Evolutionary conservation across 1,140 invertebrate genomes (phyloP).

Genomic region (Pseudomyrmex dendroicus): DNA sequence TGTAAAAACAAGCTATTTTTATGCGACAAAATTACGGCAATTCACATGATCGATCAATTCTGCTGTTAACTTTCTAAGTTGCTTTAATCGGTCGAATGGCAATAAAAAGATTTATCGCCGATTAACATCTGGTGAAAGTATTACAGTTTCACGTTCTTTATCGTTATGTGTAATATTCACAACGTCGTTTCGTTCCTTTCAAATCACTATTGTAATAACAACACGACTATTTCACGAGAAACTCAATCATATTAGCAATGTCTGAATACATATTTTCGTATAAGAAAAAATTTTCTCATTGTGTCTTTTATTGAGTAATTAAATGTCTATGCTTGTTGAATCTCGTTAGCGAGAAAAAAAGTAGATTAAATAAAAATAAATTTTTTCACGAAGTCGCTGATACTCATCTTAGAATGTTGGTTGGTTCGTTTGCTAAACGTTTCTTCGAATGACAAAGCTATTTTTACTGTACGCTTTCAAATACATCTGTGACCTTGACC

Average conservation of each 20-base stretch:
- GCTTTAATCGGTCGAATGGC: conserved; percentile 33
- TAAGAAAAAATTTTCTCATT: neutral
- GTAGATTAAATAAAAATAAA: neutral
- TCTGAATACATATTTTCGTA: neutral
- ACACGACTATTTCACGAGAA: neutral
- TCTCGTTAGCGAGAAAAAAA: neutral
- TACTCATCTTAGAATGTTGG: neutral
- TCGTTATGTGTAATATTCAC: neutral
- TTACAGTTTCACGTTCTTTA: neutral
- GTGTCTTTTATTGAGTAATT: neutral
- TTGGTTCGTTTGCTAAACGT: neutral
- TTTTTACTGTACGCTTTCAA: neutral
- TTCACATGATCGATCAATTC: conserved; percentile 19
- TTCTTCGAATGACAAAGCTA: neutral
- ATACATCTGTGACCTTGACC: neutral
- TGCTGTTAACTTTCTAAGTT: conserved; percentile 53
- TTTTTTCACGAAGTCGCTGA: neutral
- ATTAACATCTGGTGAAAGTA: conserved; percentile 51
- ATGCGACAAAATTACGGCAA: conserved; percentile 5
- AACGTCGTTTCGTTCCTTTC: neutral
- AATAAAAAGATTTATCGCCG: conserved; percentile 12
- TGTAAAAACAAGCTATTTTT: conserved; percentile 22
- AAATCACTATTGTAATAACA: conserved; percentile 19
- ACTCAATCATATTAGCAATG: neutral
- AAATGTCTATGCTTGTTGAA: neutral